Percentiles rank a stretch among this genome's conserved stretches.
These are phyloP conservation scores for Exaiptasia diaphana DNA, from an alignment of 64 coral and sea anemone genomes.

Conservation along the genomic window DNA sequence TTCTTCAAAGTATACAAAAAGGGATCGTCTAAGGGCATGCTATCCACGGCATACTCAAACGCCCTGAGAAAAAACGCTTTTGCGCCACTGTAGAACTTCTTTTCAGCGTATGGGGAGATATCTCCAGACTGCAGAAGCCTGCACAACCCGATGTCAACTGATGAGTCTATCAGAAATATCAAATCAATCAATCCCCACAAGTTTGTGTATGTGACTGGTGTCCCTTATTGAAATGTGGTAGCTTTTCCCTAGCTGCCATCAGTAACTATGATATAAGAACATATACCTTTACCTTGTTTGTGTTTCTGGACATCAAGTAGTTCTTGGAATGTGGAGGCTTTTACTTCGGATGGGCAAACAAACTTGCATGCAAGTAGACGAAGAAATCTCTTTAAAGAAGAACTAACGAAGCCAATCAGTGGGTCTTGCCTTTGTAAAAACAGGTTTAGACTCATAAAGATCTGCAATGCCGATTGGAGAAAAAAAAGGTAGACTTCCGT, in stretches of 20 bases:
- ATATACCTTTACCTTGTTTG: conserved; percentile 33
- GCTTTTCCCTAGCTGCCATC: too few relatives aligned
- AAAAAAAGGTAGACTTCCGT: conserved; percentile 62
- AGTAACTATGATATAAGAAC: too few relatives aligned
- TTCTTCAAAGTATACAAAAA: conserved; percentile 50
- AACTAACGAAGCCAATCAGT: conserved; percentile 22
- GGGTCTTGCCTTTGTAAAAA: conserved; percentile 58
- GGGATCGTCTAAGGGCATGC: conserved; percentile 12
- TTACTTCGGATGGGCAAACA: conserved; percentile 14
- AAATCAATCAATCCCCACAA: too few relatives aligned
- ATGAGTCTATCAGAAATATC: conserved; percentile 14
- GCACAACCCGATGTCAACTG: conserved; percentile 15
- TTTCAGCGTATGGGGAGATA: not conserved
- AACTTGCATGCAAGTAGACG: conserved; percentile 33
- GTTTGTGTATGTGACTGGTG: too few relatives aligned
- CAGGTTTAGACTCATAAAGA: conserved; percentile 43
- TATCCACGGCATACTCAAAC: conserved; percentile 13
- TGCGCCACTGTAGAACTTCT: conserved; percentile 15
- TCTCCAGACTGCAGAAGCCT: conserved; percentile 17
- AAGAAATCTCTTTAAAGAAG: conserved; percentile 20
- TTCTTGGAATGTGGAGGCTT: not conserved
- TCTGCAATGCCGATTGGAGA: conserved; percentile 41
- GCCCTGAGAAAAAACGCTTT: conserved; percentile 15
- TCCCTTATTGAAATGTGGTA: too few relatives aligned
- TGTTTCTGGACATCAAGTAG: conserved; percentile 26